A percentile compares a stretch with the other conserved stretches of the same genome.
Conservation (phyloP, 2,113 vertebrate genomes). For the Artemisiospiza belli region DNA sequence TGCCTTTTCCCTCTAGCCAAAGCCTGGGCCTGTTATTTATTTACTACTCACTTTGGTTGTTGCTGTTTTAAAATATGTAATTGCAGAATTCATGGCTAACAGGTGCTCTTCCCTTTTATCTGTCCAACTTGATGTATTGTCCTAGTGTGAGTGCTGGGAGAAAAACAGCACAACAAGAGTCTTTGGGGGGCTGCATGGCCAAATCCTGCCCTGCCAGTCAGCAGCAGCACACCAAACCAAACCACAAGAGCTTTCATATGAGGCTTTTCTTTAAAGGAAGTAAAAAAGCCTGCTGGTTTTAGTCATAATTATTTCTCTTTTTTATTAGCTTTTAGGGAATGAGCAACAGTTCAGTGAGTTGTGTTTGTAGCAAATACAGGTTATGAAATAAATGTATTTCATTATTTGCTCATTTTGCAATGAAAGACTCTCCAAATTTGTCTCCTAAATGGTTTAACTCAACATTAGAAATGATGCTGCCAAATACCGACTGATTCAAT, state of each 20-base stretch:
- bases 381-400: slow-evolving; percentile 66
- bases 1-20: neutral
- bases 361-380: slow-evolving; percentile 48
- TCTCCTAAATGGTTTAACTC: slow-evolving; percentile 62
- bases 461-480: slow-evolving; percentile 50
- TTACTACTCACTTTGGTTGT: neutral
- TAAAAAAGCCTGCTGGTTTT: slow-evolving; percentile 3
- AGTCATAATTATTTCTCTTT: slow-evolving; percentile 23
- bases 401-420: slow-evolving; percentile 63
- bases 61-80: neutral
- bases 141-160: neutral
- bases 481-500: slow-evolving; percentile 49
- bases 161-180: neutral
- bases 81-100: neutral
- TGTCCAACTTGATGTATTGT: neutral
- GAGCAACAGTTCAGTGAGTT: slow-evolving; percentile 38
- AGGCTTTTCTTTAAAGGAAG: slow-evolving; percentile 40
- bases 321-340: slow-evolving; percentile 65
- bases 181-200: neutral
- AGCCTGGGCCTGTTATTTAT: neutral
- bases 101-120: neutral
- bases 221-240: neutral
- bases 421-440: slow-evolving; percentile 23
- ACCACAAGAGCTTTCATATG: neutral
- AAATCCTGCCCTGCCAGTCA: neutral